phyloP scores from a whole-genome alignment of 2,888 invertebrate species.

The Pyrrhosoma nymphula region DNA sequence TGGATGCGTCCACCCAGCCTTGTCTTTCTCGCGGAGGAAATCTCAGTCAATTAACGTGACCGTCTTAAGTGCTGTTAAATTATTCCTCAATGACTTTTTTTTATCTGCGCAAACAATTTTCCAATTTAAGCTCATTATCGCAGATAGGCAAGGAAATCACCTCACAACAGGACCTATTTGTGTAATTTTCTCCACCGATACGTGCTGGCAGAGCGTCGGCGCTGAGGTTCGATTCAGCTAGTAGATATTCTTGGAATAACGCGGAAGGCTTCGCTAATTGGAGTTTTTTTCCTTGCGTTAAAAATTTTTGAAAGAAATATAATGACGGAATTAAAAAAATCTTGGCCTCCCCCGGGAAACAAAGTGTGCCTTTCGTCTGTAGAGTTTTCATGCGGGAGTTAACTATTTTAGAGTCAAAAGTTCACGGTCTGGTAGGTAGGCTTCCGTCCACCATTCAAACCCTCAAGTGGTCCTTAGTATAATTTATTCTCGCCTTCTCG shows the following conservation, averaged over 20 bases:
- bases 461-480: not conserved
- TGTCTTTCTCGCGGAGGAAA: slow-evolving; percentile 49
- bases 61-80: slow-evolving; percentile 60
- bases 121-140: slow-evolving; percentile 54
- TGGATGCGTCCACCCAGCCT: slow-evolving; percentile 11
- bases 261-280: not conserved
- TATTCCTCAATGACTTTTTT: slow-evolving; percentile 34
- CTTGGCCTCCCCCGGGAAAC: not conserved
- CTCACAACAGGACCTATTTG: not conserved
- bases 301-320: not conserved
- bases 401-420: not conserved
- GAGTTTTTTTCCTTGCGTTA: not conserved
- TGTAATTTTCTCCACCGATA: not conserved
- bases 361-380: not conserved
- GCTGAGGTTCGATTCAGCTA: not conserved
- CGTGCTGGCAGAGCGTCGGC: not conserved
- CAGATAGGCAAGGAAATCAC: not conserved
- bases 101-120: slow-evolving; percentile 41
- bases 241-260: not conserved
- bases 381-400: not conserved
- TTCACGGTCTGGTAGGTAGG: not conserved
- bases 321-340: not conserved
- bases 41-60: slow-evolving; percentile 60
- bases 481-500: slow-evolving; percentile 28
- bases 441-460: not conserved